Conservation (phyloP, 2,113 vertebrate species). For the Marcusenius ussheri region DNA sequence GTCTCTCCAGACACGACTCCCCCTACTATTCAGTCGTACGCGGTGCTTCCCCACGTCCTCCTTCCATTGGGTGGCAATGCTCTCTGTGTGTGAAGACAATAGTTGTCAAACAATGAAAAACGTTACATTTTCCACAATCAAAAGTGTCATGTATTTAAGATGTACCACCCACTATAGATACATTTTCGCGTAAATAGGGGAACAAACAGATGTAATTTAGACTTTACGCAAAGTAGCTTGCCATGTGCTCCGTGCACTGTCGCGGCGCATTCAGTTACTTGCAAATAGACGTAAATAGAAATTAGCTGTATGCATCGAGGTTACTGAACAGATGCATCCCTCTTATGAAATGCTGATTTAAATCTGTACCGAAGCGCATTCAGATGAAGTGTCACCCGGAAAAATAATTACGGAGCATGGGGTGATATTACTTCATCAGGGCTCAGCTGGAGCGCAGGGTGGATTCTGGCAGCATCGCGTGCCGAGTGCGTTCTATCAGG, state of each 20-base stretch:
- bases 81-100: background rate
- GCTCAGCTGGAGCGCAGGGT: background rate
- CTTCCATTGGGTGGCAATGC: background rate
- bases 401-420: background rate
- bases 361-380: background rate
- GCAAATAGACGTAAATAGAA: slow-evolving; percentile 4
- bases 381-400: background rate
- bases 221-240: background rate
- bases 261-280: background rate
- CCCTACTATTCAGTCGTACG: background rate
- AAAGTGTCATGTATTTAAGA: background rate
- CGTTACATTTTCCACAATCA: background rate
- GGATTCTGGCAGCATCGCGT: background rate
- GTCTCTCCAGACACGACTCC: background rate
- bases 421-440: background rate
- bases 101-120: background rate
- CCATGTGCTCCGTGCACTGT: background rate
- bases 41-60: background rate
- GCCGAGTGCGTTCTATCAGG: background rate
- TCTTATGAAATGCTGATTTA: background rate
- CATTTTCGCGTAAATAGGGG: background rate
- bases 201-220: background rate
- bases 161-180: background rate
- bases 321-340: background rate
- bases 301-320: background rate